phyloP scores from a whole-genome alignment of 2,113 vertebrate species.

The Protobothrops mucrosquamatus region DNA sequence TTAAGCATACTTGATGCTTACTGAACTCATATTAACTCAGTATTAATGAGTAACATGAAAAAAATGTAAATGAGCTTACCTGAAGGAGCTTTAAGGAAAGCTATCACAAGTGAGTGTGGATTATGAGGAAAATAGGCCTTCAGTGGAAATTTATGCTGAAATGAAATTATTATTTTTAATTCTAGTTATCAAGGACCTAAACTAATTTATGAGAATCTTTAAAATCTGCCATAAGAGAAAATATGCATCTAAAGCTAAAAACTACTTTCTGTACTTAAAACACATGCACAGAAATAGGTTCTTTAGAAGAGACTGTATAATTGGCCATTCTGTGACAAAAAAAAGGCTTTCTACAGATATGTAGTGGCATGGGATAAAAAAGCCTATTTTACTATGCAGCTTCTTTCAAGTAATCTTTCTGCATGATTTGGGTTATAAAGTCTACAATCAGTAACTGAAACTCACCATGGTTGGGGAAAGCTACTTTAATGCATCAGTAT shows the following conservation, averaged over 20 bases:
- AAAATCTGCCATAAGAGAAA: not conserved
- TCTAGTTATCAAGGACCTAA: slow-evolving; percentile 23
- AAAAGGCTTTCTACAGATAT: not conserved
- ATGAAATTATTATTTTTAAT: slow-evolving; percentile 17
- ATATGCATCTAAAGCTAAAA: not conserved
- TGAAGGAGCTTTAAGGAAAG: slow-evolving; percentile 72
- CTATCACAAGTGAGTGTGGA: slow-evolving; percentile 71
- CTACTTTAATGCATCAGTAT: not conserved
- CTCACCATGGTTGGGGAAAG: not conserved
- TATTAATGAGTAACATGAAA: not conserved
- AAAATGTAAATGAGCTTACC: slow-evolving; percentile 69
- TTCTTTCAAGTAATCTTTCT: not conserved
- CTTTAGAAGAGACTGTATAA: not conserved
- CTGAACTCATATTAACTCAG: not conserved
- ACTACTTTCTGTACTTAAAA: not conserved
- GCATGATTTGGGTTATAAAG: not conserved
- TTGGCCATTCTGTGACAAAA: not conserved
- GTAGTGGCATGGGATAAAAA: not conserved
- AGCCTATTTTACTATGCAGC: not conserved
- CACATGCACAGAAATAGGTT: not conserved
- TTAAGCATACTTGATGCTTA: not conserved
- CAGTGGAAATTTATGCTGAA: slow-evolving; percentile 77
- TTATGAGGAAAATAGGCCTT: slow-evolving; percentile 81
- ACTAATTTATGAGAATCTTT: not conserved
- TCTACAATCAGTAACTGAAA: not conserved